Evolutionary conservation across 2,797 vertebrate species (phyloP), one percentile per base, ranked within the genome.

Genomic region (Octomys mimax): DNA sequence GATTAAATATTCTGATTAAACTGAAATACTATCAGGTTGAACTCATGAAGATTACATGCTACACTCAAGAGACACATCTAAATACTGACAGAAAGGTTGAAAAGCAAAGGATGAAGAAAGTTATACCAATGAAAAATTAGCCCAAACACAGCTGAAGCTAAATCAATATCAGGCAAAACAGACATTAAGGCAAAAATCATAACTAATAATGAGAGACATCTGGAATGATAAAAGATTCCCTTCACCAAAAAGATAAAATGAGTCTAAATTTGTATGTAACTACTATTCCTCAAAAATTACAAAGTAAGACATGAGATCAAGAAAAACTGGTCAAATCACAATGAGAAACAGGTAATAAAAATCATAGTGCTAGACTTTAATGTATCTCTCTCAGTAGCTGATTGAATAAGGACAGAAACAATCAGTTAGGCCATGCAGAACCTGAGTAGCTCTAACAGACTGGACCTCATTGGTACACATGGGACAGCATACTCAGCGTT

Each of bases 231-330:
- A 91, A 96, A 87, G 31, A 52, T 42, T 70, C 36, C 28, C 82
- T 54, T 89, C 42, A 95, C 8, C 12, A 62, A 52, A 42, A 97
- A 89, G 13, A 82, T 42, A 71, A 57, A 86, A 82, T 8, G 89
- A 87, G 83, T 94, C 61, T 94, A 87, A 94, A 94, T 89, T 36
- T 96, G 80, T 83, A 73, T 78, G 81, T 14, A 90, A n/a, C 33
- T 73, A 75, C 87, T 61, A 84, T 36, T 89, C 46, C n/a, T 71
- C 73, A 91, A 81, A 91, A 91, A 36, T 57, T 85, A 64, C 61
- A 59, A 80, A 46, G 54, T 49, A 86, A 96, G 64, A 91, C n/a
- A 82, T 24, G 24, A 95, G 10, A 81, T 85, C 21, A 93, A 89
- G 75, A 89, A 94, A 89, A 89, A 39, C 31, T 42, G 88, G 28